Conservation (phyloP, 2,888 invertebrate species). For the Argynnis bischoffii region DNA sequence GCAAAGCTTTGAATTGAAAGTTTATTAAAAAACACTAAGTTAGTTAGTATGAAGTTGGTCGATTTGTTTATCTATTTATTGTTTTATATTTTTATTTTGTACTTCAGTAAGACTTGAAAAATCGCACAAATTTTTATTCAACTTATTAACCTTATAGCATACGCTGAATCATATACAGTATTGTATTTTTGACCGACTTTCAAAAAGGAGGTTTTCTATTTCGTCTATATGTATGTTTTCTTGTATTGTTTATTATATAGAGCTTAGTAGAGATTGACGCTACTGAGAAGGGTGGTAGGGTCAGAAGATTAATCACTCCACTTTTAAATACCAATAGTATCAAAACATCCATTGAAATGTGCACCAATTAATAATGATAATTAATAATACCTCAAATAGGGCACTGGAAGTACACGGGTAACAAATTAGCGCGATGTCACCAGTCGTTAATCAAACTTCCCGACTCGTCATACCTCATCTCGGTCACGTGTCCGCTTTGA, state of each 20-base stretch:
- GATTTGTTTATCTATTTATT: too few species aligned
- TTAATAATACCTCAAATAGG: conserved; percentile 35
- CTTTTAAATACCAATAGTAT: neutral
- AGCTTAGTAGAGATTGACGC: too few species aligned
- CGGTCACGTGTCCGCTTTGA: conserved; percentile 31
- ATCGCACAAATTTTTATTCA: too few species aligned
- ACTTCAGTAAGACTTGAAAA: too few species aligned
- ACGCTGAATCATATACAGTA: too few species aligned
- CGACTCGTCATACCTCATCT: conserved; percentile 34
- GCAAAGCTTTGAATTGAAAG: neutral
- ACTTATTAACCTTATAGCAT: too few species aligned
- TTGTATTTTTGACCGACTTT: too few species aligned
- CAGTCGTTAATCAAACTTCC: conserved; percentile 41
- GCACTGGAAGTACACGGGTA: conserved; percentile 36
- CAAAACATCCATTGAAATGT: conserved; percentile 17
- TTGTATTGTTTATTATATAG: too few species aligned
- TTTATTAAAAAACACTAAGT: neutral
- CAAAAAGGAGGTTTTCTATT: too few species aligned
- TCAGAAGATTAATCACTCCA: conserved; percentile 2
- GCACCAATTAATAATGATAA: conserved; percentile 34
- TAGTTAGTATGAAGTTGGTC: neutral
- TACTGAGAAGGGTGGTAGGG: too few species aligned
- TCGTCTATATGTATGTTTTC: too few species aligned
- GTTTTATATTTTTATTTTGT: too few species aligned
- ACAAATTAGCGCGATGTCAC: conserved; percentile 42